Evolutionary conservation across 2,113 vertebrate genomes (phyloP), one percentile per base, ranked within the genome.

Genomic region (Gymnorhina tibicen): DNA sequence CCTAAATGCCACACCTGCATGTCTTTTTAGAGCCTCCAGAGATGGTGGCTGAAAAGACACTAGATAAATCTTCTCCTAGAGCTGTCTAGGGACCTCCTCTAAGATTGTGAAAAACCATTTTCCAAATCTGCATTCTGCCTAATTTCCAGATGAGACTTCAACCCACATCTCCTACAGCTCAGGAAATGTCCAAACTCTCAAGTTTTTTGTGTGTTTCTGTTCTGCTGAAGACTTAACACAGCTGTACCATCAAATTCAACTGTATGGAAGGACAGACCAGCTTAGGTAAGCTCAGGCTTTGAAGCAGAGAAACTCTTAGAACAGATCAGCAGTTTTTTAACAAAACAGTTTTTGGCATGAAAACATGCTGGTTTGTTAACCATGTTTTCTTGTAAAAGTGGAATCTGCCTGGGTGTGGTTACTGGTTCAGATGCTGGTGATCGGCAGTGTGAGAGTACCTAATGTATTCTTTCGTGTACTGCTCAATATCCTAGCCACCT

Each of bases 51-150:
- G 44, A 88, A 85, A 85, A 76, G 52, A 68, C 10, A 37, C 6
- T 39, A 0, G 7, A 23, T 32, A 74, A 83, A 49, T 68, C 0
- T 85, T 90, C 16, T 90, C 4, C 21, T 41, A 46, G 0, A 1
- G 14, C 6, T 76, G 16, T 64, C n/a, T 30, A 41, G 27, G 63
- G 27, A 69, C 5, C 46, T 73, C 12, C 58, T 64, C 24, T 52
- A 44, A 56, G 21, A 80, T 2, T 60, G 49, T 20, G 9, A 80
- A 79, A 76, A 19, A 58, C 6, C 15, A 14, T 85, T 74, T 87
- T 60, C 37, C 17, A 74, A 66, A 68, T 62, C 37, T 84, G 22
- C 16, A 18, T 80, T 67, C 30, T 89, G 24, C 13, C 47, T n/a
- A 21, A 49, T 75, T 85, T 55, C 47, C 27, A 47, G 13, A 47